Evolutionary conservation across 2,888 invertebrate species (phyloP).

Genomic region (Limnephilus auricula): DNA sequence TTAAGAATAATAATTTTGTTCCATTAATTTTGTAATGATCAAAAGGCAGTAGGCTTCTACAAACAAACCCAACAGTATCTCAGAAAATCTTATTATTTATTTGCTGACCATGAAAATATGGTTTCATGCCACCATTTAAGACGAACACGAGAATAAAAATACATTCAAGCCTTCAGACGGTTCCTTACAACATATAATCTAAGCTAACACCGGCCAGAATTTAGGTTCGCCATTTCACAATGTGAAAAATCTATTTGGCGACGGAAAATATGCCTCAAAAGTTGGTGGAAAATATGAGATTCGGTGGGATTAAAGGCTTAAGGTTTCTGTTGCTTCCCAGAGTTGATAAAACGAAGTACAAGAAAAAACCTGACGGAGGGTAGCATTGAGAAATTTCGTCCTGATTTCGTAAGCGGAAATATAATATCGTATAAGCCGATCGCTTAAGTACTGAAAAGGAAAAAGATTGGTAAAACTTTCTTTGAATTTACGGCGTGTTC

Average conservation of each 20-base stretch:
- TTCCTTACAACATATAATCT: not conserved
- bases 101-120: not conserved
- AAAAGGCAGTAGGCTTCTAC: not conserved
- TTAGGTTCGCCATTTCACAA: slow-evolving; percentile 20
- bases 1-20: not conserved
- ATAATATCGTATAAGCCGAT: slow-evolving; percentile 11
- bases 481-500: not conserved
- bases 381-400: not conserved
- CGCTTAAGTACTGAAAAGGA: slow-evolving; percentile 25
- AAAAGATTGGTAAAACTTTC: not conserved
- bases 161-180: not conserved
- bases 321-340: slow-evolving; percentile 28
- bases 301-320: slow-evolving; percentile 32
- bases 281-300: slow-evolving; percentile 37
- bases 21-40: not conserved
- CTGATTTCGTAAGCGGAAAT: slow-evolving; percentile 15
- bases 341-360: slow-evolving; percentile 9
- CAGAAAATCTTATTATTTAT: not conserved
- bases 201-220: not conserved
- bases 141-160: not conserved
- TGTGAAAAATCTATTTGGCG: slow-evolving; percentile 23
- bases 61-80: not conserved
- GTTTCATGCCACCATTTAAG: not conserved
- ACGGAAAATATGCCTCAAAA: slow-evolving; percentile 25
- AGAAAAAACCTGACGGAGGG: not conserved